Evolutionary conservation across 2,113 vertebrate species (phyloP).

Genomic region (Crotalus helleri): DNA sequence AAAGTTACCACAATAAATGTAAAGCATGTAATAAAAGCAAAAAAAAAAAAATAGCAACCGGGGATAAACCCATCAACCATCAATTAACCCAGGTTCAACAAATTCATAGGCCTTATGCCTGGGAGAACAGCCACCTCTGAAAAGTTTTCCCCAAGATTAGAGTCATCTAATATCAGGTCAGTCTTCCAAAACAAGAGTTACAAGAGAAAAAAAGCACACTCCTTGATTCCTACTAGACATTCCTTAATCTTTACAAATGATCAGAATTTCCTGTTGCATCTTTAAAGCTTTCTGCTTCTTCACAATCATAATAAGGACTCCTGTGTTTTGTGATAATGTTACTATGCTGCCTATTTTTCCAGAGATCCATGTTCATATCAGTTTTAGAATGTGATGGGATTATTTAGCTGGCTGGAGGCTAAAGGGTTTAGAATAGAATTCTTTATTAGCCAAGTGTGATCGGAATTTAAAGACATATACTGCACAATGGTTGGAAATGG

Average conservation of each 20-base stretch:
- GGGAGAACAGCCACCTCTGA: neutral
- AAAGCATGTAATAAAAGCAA: neutral
- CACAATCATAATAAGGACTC: neutral
- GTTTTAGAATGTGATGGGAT: neutral
- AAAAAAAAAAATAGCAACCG: neutral
- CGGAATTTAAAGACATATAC: neutral
- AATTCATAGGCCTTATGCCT: neutral
- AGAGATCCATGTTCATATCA: neutral
- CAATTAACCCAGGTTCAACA: neutral
- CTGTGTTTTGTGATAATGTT: neutral
- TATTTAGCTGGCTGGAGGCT: neutral
- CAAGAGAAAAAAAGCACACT: neutral
- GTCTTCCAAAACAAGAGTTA: neutral
- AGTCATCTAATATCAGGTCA: neutral
- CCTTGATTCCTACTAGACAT: neutral
- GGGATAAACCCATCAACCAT: neutral
- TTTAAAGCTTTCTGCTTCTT: neutral
- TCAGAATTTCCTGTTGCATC: neutral
- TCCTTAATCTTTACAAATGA: neutral
- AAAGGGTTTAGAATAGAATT: neutral
- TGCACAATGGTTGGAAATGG: neutral
- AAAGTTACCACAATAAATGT: neutral
- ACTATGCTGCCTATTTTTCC: neutral
- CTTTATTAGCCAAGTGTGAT: neutral
- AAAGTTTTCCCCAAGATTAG: neutral